Base-by-base conservation (phyloP, 2,113 vertebrate genomes). In the Polypterus senegalus region DNA sequence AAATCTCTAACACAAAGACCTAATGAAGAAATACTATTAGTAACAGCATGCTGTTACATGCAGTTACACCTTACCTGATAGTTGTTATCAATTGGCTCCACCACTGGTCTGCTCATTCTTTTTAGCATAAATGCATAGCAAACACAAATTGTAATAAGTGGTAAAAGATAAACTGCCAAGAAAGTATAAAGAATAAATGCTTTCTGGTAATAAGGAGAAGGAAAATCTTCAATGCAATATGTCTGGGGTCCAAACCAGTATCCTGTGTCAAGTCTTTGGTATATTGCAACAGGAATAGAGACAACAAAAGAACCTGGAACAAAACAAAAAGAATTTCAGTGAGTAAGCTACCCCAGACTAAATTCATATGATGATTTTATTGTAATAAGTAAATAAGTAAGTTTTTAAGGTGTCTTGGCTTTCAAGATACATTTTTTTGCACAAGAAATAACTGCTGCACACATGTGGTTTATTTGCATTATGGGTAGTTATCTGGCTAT, bases 91-190 rank as follows among this genome's bases (percentile, higher is more conserved):
- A 63, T 54, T 43, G 76, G 80, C 57, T 81, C 70, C 48, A 83
- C 75, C 1, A 65, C 73, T 46, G 76, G 58, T 43, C 71, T 76
- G 43, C 78, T 74, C 64, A 84, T 77, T 46, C 73, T 72, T 56
- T 84, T 75, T 9, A 85, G 64, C 81, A 85, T 84, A 70, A 78
- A 74, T 60, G 75, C 67, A 5, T 84, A 81, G 48, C 81, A 85
- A 27, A 61, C 69, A 5, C 68, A 74, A 64, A 84, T 85, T 43
- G 78, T 83, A 60, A 84, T 60, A 61, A 83, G 67, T 0, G 78
- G 83, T n/a, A 84, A 71, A 48, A 84, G 64, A 60, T 83, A 83
- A 3, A 85, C 78, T 1, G 73, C 74, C 67, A 85, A 57, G 65
- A 85, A 83, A 66, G 69, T 78, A 71, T 82, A 84, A 65, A 82